Evolutionary conservation across 1,140 invertebrate genomes (phyloP), one percentile per base, ranked within the genome.

Genomic region (Pseudachorutes palmiensis): DNA sequence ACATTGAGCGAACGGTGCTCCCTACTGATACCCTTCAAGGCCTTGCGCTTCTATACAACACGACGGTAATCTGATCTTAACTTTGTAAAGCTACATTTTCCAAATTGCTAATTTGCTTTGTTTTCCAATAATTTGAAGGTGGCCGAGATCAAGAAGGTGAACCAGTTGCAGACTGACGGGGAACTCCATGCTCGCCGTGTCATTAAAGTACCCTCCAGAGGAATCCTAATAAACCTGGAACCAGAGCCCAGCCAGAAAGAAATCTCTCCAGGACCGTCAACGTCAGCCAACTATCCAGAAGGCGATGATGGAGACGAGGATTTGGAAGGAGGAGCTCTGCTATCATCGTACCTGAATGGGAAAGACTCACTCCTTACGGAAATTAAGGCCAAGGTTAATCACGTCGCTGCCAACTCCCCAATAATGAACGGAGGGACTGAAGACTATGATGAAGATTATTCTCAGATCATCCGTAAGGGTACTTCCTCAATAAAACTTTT

Each of bases 171-270:
- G 33, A 58, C 33, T n/a, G 72, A 74, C 22, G 48, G 32, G 29
- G 70, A 71, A 16, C 31, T 70, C 5, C 70, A 74, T 55, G 70
- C 68, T 45, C 57, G 65, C 29, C 63, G 68, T 19, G 58, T 69
- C 48, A 71, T 74, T 24, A 74, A 71, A 65, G 72, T 74, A 28
- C 72, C 72, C 5, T 65, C 72, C 5, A 65, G 65, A 63, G 72
- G 72, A 22, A 71, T 73, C 51, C 61, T 73, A 14, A 64, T 73
- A n/a, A 66, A 73, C 62, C 29, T 73, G 28, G 63, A 71, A 32
- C 60, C 63, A 32, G 65, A 61, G 31, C 22, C 32, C 64, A 55
- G 14, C 24, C 51, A 55, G 36, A 26, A 55, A 14, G 51, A 55
- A 41, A 41, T 19, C 36, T 22, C 51, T 9, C 36, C 36, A 45